Evolutionary conservation across 2,888 invertebrate species (phyloP).

Genomic region (Folsomia manolachei): DNA sequence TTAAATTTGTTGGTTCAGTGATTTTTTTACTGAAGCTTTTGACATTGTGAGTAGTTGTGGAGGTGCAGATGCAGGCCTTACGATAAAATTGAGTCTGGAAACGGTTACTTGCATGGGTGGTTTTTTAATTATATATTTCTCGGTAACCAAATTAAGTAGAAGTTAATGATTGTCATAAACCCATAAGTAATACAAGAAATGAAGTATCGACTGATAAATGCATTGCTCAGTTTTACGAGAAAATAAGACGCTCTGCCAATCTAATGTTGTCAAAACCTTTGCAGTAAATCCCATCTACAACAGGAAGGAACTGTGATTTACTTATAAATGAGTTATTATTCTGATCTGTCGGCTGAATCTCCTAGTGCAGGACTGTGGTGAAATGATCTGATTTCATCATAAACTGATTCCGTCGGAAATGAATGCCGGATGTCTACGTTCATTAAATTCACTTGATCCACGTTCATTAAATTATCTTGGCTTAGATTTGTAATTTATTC

Average conservation of each 20-base stretch:
- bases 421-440: background rate
- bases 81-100: background rate
- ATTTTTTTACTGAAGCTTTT: background rate
- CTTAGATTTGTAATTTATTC: no score
- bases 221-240: background rate
- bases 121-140: background rate
- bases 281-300: background rate
- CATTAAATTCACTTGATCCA: background rate
- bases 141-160: no score
- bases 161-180: no score
- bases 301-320: background rate
- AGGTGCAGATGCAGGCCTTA: background rate
- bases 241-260: no score
- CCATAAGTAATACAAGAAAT: no score
- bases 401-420: background rate
- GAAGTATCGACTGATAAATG: no score
- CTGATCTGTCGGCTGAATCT: background rate
- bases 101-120: no score
- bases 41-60: background rate
- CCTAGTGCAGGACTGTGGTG: background rate
- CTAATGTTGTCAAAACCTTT: background rate
- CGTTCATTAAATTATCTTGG: background rate
- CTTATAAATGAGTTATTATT: background rate
- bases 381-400: background rate
- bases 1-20: background rate